Conservation (phyloP, 2,888 invertebrate species). For the Lathronympha strigana region DNA sequence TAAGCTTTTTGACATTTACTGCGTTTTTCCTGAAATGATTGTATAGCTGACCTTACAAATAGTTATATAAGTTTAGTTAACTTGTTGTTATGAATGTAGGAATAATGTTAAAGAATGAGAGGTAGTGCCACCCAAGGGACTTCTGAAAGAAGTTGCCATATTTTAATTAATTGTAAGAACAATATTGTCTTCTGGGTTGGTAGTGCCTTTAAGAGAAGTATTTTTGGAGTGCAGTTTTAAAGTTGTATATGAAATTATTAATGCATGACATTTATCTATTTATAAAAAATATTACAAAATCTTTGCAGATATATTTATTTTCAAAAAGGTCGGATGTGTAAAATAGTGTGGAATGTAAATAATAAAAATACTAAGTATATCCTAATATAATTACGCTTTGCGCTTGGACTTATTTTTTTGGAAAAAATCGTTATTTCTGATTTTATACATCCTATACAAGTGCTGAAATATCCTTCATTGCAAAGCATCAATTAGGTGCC, state of each 20-base stretch:
- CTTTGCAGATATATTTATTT: constrained; percentile 8
- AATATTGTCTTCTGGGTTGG: constrained; percentile 36
- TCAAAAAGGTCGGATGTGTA: too few species aligned
- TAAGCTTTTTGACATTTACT: too few species aligned
- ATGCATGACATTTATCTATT: constrained; percentile 26
- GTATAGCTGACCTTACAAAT: not conserved
- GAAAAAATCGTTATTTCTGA: too few species aligned
- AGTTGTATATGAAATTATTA: constrained; percentile 1
- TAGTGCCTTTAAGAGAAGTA: constrained; percentile 35
- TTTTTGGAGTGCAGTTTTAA: constrained; percentile 39
- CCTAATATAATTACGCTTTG: too few species aligned
- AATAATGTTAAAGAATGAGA: constrained; percentile 11
- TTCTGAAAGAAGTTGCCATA: constrained; percentile 1
- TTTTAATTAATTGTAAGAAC: constrained; percentile 1
- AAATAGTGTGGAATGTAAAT: too few species aligned
- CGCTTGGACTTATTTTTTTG: too few species aligned
- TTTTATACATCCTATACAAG: too few species aligned
- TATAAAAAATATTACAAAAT: not conserved
- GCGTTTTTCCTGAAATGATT: too few species aligned
- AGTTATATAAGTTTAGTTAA: not conserved
- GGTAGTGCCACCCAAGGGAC: constrained; percentile 37
- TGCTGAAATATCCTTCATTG: too few species aligned
- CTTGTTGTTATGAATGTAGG: constrained; percentile 1
- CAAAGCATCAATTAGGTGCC: too few species aligned
- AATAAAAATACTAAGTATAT: too few species aligned